Base-by-base conservation (phyloP, 2,797 vertebrate genomes). In the Myoxocephalus aenaeus region DNA sequence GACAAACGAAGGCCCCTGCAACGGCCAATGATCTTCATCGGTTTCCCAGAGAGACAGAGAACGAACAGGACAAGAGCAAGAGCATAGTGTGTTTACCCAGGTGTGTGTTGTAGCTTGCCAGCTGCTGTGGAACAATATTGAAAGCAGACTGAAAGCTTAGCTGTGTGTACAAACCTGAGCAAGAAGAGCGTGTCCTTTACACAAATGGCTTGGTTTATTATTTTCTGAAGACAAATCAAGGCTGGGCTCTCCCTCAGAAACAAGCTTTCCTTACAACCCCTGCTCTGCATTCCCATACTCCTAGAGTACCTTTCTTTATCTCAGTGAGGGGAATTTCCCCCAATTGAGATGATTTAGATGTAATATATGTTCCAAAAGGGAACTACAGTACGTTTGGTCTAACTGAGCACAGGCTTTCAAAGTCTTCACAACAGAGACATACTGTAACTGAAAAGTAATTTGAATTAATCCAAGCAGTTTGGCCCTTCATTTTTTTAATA, bases 61-160 rank as follows among this genome's bases (percentile, higher is more conserved):
- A 68, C 5, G 53, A 86, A 86, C 75, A 73, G 81, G 79, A 90
- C 85, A 80, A 86, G 84, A 77, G 81, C 82, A 70, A 73, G 81
- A 88, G 75, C 70, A n/a, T 34, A 73, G 88, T 79, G 70, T 95
- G 93, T 95, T 95, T 95, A 95, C 87, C 93, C 94, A 95, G 95
- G 94, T 95, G 95, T 93, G 92, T 88, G 91, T 81, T 86, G 87
- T 51, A 90, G 90, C 86, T 85, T 89, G 92, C 92, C 93, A 92
- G 92, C 91, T 92, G 92, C 89, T 87, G 69, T 89, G 78, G 82
- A 91, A 90, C 91, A 92, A 89, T 88, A 94, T 88, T 93, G 86
- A 88, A 87, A 94, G 88, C 88, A 91, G 90, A 82, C 72, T 70
- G 64, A 90, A 89, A 82, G 87, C 90, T 92, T 85, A 84, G 84